Evolutionary conservation across 2,113 vertebrate genomes (phyloP), one percentile per base, ranked within the genome.

Genomic region (Colistium nudipinnis): DNA sequence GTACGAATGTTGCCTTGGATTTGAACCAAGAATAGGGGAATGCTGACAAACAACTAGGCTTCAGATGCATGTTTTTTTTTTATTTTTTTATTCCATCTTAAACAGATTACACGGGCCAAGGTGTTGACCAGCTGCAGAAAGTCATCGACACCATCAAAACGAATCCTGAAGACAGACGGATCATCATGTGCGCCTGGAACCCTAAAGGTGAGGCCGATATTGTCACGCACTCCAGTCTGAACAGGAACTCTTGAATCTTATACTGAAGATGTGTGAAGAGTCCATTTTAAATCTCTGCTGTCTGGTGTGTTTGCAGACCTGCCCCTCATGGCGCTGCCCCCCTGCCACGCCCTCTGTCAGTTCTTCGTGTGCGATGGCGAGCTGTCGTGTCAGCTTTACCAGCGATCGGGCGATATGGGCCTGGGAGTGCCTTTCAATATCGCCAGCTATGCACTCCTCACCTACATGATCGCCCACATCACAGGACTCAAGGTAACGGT

Each of bases 341-440:
- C 98, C 0, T 99, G 98, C 78, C 98, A 99, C 7, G 94, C 95
- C 47, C 93, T 99, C 36, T 98, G 96, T 81, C 98, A 99, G 91
- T 99, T 99, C 89, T 98, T 97, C 2, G 95, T 98, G 67, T 84
- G 91, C 0, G 92, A 97, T 0, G 95, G 95, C 2, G 96, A 99
- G 91, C 72, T 99, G 62, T 99, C 98, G 0, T 98, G 98, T 78
- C 97, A 99, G 83, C 91, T 99, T 44, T 99, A 98, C 85, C 98
- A 99, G 89, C 92, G 97, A 52, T 99, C 98, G 0, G 96, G 94
- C 53, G 98, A 99, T 65, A 98, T 99, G 93, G 98, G 98, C 11
- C 93, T 99, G 6, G 98, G 97, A 0, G 97, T 99, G 38, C 98
- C 98, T 25, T 99, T 99, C 87, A 99, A 99, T 82, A 96, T 99